A percentile compares a stretch with the other conserved stretches of the same genome.
Conservation (phyloP, 2,797 vertebrate species). For the Trichosurus vulpecula region DNA sequence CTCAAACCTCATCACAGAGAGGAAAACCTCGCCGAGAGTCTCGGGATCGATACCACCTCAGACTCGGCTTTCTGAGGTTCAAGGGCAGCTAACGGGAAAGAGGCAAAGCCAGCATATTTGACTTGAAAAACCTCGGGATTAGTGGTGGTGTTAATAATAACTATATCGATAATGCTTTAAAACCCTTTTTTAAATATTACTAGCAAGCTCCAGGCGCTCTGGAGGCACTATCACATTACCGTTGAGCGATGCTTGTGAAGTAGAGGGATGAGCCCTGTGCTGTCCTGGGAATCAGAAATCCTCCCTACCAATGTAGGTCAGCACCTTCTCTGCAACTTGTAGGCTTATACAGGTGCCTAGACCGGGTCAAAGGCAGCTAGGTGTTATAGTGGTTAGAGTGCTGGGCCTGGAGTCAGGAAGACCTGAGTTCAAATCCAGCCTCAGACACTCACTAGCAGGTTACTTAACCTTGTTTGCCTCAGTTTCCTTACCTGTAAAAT, state of each 20-base stretch:
- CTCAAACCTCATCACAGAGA: conserved; percentile 71
- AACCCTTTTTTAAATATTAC: conserved; percentile 40
- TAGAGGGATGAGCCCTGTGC: not conserved
- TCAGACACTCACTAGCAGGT: not conserved
- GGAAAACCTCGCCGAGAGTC: conserved; percentile 50
- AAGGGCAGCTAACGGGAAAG: conserved; percentile 61
- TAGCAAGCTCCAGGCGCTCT: not conserved
- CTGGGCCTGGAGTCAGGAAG: not conserved
- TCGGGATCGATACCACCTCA: conserved; percentile 43
- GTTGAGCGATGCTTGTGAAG: not conserved
- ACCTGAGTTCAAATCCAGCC: not conserved
- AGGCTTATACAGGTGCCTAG: not conserved
- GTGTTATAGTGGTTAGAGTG: not conserved
- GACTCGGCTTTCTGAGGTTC: conserved; percentile 1
- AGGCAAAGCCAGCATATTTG: not conserved
- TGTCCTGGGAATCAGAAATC: not conserved
- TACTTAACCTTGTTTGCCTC: not conserved
- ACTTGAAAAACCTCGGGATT: conserved; percentile 11
- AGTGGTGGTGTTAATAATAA: conserved; percentile 38
- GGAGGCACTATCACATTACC: not conserved
- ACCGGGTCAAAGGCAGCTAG: not conserved
- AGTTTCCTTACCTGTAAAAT: not conserved
- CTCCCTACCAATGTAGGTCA: not conserved
- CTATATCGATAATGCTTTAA: not conserved
- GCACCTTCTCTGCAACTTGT: not conserved